Percentiles rank a stretch among this genome's conserved stretches.
Conservation (phyloP, 2,797 vertebrate genomes). For the Carduelis carduelis region DNA sequence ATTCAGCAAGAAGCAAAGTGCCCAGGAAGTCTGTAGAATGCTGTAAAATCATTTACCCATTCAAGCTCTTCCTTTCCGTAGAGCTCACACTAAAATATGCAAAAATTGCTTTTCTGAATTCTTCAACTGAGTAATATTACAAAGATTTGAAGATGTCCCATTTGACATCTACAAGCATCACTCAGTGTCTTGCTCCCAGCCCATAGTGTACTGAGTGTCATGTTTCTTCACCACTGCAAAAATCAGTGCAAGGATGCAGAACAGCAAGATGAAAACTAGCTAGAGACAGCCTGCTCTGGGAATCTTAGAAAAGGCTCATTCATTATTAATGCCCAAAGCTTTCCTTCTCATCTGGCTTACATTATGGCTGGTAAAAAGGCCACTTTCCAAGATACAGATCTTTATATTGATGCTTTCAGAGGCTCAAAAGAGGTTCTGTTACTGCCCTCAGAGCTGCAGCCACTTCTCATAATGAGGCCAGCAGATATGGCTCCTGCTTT, state of each 20-base stretch:
- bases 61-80: background rate
- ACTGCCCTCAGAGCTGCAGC: constrained; percentile 5
- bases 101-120: constrained; percentile 1
- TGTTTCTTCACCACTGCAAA: constrained; percentile 4
- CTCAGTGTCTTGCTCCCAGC: background rate
- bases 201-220: background rate
- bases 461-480: constrained; percentile 1
- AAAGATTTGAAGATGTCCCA: background rate
- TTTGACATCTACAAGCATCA: background rate
- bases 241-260: constrained; percentile 43
- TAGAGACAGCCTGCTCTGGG: background rate
- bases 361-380: constrained; percentile 46
- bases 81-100: background rate
- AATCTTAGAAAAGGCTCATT: constrained; percentile 51
- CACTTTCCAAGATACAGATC: constrained; percentile 56
- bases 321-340: constrained; percentile 57
- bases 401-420: constrained; percentile 59
- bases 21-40: background rate
- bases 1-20: background rate
- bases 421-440: constrained; percentile 35
- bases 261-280: background rate
- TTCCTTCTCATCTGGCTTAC: constrained; percentile 22
- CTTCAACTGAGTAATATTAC: background rate
- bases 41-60: background rate
- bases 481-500: background rate